Evolutionary conservation across 2,888 invertebrate species (phyloP).

Genomic region (Leucoma salicis): DNA sequence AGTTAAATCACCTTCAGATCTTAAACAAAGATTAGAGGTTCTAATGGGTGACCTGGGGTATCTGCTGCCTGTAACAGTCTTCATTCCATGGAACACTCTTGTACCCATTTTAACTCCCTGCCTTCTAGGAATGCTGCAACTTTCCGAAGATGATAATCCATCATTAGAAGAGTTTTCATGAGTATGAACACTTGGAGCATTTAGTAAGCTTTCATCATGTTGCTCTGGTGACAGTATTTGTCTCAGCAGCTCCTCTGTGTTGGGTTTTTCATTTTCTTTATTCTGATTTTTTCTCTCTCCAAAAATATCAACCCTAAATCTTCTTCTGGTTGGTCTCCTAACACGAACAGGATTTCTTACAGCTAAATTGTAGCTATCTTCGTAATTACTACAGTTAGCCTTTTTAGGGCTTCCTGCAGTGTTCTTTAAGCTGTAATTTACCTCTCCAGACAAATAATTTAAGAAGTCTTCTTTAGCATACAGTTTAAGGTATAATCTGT

Average conservation of each 20-base stretch:
- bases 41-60: slow-evolving; percentile 47
- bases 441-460: slow-evolving; percentile 83
- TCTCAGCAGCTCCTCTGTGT: slow-evolving; percentile 65
- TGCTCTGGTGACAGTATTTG: slow-evolving; percentile 63
- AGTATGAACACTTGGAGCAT: slow-evolving; percentile 39
- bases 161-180: slow-evolving; percentile 70
- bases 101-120: slow-evolving; percentile 89
- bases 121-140: slow-evolving; percentile 78
- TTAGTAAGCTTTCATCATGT: slow-evolving; percentile 51
- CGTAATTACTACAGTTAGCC: slow-evolving; percentile 70
- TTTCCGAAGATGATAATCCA: slow-evolving; percentile 74
- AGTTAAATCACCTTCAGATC: slow-evolving; percentile 63
- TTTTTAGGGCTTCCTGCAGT: slow-evolving; percentile 49
- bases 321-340: slow-evolving; percentile 72
- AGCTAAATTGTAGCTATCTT: slow-evolving; percentile 77
- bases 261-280: slow-evolving; percentile 87
- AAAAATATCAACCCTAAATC: slow-evolving; percentile 76
- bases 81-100: slow-evolving; percentile 83
- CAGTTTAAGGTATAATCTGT: slow-evolving; percentile 88
- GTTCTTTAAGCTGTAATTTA: slow-evolving; percentile 80
- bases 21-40: slow-evolving; percentile 46
- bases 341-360: slow-evolving; percentile 67
- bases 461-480: slow-evolving; percentile 87
- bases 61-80: slow-evolving; percentile 49
- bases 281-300: slow-evolving; percentile 82